phyloP scores from a whole-genome alignment of 1,140 invertebrate species.

The Triops longicaudatus region DNA sequence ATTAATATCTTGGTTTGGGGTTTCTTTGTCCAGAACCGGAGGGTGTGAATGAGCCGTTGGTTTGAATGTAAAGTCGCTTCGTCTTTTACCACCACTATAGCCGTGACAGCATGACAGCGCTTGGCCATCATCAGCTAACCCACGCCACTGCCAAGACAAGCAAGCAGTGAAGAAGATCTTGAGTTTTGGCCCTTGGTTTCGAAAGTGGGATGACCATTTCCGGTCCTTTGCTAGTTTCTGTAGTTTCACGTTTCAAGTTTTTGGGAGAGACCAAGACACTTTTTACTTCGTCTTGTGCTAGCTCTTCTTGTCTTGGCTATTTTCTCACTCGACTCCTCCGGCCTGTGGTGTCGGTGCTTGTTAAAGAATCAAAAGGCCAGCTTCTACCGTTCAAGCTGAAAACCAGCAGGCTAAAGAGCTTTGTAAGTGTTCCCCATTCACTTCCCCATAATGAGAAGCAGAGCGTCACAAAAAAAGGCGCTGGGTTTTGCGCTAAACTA shows the following conservation, averaged over 20 bases:
- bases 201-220: slow-evolving; percentile 11
- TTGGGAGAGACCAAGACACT: neutral
- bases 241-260: slow-evolving; percentile 9
- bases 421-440: neutral
- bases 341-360: slow-evolving; percentile 5
- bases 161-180: slow-evolving; percentile 5
- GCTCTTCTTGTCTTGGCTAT: neutral
- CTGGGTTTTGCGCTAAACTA: neutral
- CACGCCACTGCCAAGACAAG: neutral
- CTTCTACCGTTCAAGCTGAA: neutral
- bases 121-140: slow-evolving; percentile 14
- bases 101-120: slow-evolving; percentile 10
- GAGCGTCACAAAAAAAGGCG: neutral
- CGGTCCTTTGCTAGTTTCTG: neutral
- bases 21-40: neutral
- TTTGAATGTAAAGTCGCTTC: slow-evolving; percentile 15
- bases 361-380: neutral
- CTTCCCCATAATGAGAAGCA: neutral
- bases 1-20: neutral
- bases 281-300: neutral
- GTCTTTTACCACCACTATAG: slow-evolving; percentile 15
- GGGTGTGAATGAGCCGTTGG: neutral
- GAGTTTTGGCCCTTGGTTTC: neutral
- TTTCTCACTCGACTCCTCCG: neutral
- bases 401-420: neutral